Base-by-base conservation (phyloP, 2,113 vertebrate genomes). In the Penelope pileata region DNA sequence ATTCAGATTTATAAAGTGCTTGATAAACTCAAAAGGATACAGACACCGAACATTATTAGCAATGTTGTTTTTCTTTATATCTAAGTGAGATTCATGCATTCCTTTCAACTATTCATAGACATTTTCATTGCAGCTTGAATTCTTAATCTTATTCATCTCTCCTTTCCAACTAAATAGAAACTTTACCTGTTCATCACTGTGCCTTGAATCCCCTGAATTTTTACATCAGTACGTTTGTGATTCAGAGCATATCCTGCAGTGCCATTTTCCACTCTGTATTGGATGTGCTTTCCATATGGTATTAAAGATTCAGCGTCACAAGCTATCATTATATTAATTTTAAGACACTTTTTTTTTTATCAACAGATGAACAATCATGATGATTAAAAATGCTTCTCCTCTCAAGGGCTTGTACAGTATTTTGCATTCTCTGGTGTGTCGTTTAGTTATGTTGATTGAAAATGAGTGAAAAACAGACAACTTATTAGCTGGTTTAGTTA, bases 371-470 rank as follows among this genome's bases (percentile, higher is more conserved):
- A 96, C 94, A 95, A 94, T 94, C 94, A 92, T 0, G 15, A 63
- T 93, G 90, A 96, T 96, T 95, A 95, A 95, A 96, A 97, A 94
- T 56, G 85, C 83, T 84, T 93, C 86, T 96, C 45, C 63, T 94
- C 69, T 95, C 91, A 84, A 92, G 93, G 78, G 73, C 68, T 94
- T 69, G 62, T 91, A 88, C 77, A 91, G 85, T 88, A 89, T 90
- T 96, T 95, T 94, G 73, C 79, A 74, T 96, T 92, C 53, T 92
- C 76, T 94, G 84, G 82, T 93, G 84, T 68, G 79, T 78, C 93
- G 84, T 86, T 97, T 91, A 92, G 93, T 88, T 86, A 92, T 84
- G 91, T 96, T 96, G 94, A 96, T 95, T 96, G 91, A 90, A 91
- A 96, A 90, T 68, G 91, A 91, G 90, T 72, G 67, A 94, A 86